A percentile compares a stretch with the other conserved stretches of the same genome.
Conservation (phyloP, 2,888 invertebrate species). For the Allygus modestus region DNA sequence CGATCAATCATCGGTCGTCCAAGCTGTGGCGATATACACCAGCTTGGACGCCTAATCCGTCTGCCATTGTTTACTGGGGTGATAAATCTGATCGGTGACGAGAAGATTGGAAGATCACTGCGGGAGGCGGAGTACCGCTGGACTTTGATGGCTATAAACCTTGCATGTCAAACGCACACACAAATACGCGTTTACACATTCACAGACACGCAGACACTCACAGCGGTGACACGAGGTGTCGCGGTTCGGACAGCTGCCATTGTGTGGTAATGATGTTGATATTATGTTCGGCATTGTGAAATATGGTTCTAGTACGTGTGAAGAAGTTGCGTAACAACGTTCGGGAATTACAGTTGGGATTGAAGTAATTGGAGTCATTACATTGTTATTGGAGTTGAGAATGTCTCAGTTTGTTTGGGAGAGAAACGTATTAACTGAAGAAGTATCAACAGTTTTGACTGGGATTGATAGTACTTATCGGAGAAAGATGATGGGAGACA, state of each 20-base stretch:
- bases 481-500: no score
- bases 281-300: slow-evolving; percentile 37
- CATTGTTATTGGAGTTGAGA: neutral
- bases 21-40: neutral
- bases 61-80: neutral
- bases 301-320: slow-evolving; percentile 8
- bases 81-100: neutral
- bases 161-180: neutral
- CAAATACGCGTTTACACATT: neutral
- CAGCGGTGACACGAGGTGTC: neutral
- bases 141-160: neutral
- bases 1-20: neutral
- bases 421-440: no score
- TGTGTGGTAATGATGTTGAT: slow-evolving; percentile 40
- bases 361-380: neutral
- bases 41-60: neutral
- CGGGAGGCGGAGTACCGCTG: neutral
- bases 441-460: no score
- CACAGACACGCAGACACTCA: neutral
- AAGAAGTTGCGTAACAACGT: neutral
- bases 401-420: neutral
- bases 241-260: neutral
- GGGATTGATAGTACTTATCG: no score
- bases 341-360: neutral
- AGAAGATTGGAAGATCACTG: neutral